phyloP scores from a whole-genome alignment of 2,888 invertebrate species.

The Trichacis sp. region DNA sequence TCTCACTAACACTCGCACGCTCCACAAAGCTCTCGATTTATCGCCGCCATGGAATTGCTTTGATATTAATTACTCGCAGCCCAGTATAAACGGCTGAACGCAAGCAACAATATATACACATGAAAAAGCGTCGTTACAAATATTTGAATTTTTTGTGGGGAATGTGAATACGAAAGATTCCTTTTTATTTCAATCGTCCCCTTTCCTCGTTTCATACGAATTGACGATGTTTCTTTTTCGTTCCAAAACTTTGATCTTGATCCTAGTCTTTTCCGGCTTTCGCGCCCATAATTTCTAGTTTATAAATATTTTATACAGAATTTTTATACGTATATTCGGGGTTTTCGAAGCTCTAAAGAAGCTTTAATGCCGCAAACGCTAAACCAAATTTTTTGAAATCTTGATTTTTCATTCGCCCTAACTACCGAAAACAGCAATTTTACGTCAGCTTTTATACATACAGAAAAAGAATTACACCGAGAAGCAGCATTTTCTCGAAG shows the following conservation, averaged over 20 bases:
- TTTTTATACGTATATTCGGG: background rate
- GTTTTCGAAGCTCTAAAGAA: background rate
- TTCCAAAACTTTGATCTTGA: background rate
- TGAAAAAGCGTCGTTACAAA: conserved; percentile 57
- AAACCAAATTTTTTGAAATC: too few relatives aligned
- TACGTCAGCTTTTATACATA: conserved; percentile 29
- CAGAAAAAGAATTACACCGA: conserved; percentile 25
- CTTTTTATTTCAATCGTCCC: background rate
- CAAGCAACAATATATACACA: conserved; percentile 64
- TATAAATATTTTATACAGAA: background rate
- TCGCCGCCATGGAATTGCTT: conserved; percentile 45
- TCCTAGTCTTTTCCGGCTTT: background rate
- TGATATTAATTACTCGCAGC: conserved; percentile 46
- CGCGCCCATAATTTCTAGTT: background rate
- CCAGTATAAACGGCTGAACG: conserved; percentile 54
- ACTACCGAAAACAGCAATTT: background rate
- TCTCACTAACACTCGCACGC: conserved; percentile 17
- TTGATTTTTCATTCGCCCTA: conserved; percentile 7
- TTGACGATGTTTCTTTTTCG: conserved; percentile 7
- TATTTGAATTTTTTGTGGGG: conserved; percentile 25
- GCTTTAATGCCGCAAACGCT: too few relatives aligned
- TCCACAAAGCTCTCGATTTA: conserved; percentile 38
- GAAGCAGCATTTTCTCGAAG: conserved; percentile 29
- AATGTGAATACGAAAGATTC: conserved; percentile 20
- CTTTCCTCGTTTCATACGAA: background rate